Evolutionary conservation across 2,888 invertebrate species (phyloP), one percentile per base, ranked within the genome.

Genomic region (Metellina segmentata): DNA sequence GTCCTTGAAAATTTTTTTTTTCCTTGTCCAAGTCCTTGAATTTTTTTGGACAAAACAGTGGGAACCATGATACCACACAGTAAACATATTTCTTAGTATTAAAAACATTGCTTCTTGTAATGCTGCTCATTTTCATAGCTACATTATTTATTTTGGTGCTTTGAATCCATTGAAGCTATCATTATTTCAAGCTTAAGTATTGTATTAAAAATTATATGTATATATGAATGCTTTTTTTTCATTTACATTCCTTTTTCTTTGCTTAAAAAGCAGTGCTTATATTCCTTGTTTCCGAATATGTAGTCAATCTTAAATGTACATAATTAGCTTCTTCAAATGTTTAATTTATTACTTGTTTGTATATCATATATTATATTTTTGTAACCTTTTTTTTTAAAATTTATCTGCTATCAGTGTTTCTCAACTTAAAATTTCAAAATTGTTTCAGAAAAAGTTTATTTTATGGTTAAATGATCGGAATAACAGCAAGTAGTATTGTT

Each of bases 291-390:
- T 72, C 72, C 74, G 61, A 49, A 53, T 20, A 52, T 61, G 72
- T 83, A 52, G 71, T 19, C 70, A 34, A 70, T 70, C 71, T 82
- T 82, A 77, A 83, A 51, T 83, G 74, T 83, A 83, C 34, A 83
- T 83, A 83, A 51, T 71, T 74, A 83, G 53, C 16, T 74, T 13
- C 16, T 78, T 78, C 71, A 48, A 71, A 20, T 53, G n/a, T 83
- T 77, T 74, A 34, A 9, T 83, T 34, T 70, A 74, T 61, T 61
- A 74, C 77, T 78, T 78, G 19, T 77, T 69, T 87, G 13, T 53
- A 71, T 49, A 52, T n/a, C 11, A 16, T 16, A 61, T 16, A 52
- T 81, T 48, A 72, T 87, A 87, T 87, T 87, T 87, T 87, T 87
- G 71, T 87, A 87, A 79, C 72, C 81, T 79, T 87, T 87, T 71